phyloP scores from a whole-genome alignment of 2,113 vertebrate genomes.

The Carassius gibelio region DNA sequence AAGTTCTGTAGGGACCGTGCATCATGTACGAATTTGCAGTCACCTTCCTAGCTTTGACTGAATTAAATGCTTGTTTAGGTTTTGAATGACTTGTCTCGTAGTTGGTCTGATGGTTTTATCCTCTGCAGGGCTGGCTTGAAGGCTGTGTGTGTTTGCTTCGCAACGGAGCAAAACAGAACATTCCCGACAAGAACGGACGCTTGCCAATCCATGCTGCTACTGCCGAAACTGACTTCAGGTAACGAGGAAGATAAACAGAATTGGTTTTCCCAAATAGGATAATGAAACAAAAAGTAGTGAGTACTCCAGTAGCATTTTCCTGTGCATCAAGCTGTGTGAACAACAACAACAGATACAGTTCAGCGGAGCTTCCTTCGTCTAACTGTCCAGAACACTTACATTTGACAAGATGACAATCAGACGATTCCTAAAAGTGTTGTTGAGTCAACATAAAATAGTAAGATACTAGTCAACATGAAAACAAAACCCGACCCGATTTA shows the following conservation, averaged over 20 bases:
- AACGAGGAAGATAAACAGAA: slow-evolving; percentile 8
- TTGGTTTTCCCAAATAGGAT: too few relatives aligned
- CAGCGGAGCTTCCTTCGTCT: background rate
- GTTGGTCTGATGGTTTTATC: slow-evolving; percentile 2
- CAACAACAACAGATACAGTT: too few relatives aligned
- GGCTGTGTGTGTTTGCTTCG: slow-evolving; percentile 86
- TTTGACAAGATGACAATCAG: background rate
- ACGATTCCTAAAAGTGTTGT: too few relatives aligned
- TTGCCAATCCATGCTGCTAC: slow-evolving; percentile 87
- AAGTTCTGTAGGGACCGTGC: too few relatives aligned
- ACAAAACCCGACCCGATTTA: background rate
- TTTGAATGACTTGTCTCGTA: too few relatives aligned
- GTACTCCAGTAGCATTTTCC: too few relatives aligned
- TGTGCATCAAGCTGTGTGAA: too few relatives aligned
- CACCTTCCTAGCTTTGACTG: background rate
- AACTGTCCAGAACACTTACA: background rate
- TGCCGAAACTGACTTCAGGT: slow-evolving; percentile 84
- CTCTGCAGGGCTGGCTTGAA: slow-evolving; percentile 85
- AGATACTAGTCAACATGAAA: background rate
- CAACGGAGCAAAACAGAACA: slow-evolving; percentile 88
- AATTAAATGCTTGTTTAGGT: background rate
- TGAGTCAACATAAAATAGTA: too few relatives aligned
- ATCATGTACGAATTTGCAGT: background rate
- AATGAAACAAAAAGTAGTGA: too few relatives aligned
- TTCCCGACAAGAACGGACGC: slow-evolving; percentile 86